These are phyloP conservation scores for Caenorhabditis drosophilae DNA, from an alignment of 2,888 invertebrate species.

Conservation along the genomic window DNA sequence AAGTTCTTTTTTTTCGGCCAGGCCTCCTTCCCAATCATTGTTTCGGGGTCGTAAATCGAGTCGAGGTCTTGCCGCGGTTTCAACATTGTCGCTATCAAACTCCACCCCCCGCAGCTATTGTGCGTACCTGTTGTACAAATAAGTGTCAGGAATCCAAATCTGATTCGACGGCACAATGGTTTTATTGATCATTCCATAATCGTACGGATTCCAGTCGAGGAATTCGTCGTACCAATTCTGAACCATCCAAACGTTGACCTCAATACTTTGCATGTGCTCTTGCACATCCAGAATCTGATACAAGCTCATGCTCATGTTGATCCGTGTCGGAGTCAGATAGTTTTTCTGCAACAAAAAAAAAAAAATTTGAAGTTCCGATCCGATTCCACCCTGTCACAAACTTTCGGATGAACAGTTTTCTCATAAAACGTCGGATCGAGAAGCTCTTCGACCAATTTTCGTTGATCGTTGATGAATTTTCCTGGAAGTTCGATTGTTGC, in stretches of 20 bases:
- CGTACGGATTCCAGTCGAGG: slow-evolving; percentile 70
- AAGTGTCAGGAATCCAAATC: slow-evolving; percentile 69
- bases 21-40: no score
- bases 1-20: no score
- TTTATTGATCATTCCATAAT: slow-evolving; percentile 69
- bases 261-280: slow-evolving; percentile 63
- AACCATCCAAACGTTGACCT: slow-evolving; percentile 69
- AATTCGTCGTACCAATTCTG: slow-evolving; percentile 72
- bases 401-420: slow-evolving; percentile 65
- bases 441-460: slow-evolving; percentile 63
- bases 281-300: slow-evolving; percentile 73
- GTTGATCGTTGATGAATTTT: slow-evolving; percentile 39
- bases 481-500: not conserved
- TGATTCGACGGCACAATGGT: slow-evolving; percentile 66
- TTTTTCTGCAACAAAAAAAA: no score
- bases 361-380: no score
- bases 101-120: no score
- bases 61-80: no score
- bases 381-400: no score
- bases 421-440: slow-evolving; percentile 64
- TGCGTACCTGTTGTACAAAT: slow-evolving; percentile 60
- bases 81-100: no score
- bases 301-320: slow-evolving; percentile 72
- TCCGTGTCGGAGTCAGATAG: slow-evolving; percentile 65
- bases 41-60: no score